Percentiles rank a stretch among this genome's conserved stretches.
Conservation (phyloP, 2,888 invertebrate genomes). For the Lamellibrachia satsuma region DNA sequence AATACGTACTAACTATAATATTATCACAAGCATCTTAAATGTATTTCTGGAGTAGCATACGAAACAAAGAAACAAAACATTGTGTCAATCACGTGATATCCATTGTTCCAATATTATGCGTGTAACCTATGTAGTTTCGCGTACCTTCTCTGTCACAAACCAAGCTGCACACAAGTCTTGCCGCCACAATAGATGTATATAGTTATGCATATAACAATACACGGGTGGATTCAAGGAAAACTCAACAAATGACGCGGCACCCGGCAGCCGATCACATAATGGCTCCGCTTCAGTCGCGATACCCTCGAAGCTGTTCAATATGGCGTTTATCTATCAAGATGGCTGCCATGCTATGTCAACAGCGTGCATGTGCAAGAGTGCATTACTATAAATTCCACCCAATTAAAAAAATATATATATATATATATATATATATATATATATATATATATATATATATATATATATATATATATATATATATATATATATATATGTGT, state of each 20-base stretch:
- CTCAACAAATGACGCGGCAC: neutral
- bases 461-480: neutral
- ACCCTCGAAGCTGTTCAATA: neutral
- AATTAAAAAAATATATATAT: too few relatives aligned
- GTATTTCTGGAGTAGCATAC: neutral
- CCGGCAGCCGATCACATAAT: neutral
- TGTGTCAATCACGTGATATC: neutral
- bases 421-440: too few relatives aligned
- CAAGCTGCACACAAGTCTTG: neutral
- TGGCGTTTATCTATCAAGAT: neutral
- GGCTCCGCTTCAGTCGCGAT: neutral
- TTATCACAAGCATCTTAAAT: neutral
- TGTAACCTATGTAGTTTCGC: slow-evolving; percentile 8
- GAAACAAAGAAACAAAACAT: neutral
- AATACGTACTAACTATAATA: too few relatives aligned
- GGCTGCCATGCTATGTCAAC: neutral
- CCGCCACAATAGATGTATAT: neutral
- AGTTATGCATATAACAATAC: neutral
- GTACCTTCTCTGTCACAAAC: neutral
- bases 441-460: too few relatives aligned
- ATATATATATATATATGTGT: neutral
- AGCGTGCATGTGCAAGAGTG: neutral
- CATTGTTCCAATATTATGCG: neutral
- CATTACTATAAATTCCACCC: too few relatives aligned
- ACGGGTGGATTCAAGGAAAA: neutral